Conservation (phyloP, 2,113 vertebrate genomes). For the Xiphias gladius region DNA sequence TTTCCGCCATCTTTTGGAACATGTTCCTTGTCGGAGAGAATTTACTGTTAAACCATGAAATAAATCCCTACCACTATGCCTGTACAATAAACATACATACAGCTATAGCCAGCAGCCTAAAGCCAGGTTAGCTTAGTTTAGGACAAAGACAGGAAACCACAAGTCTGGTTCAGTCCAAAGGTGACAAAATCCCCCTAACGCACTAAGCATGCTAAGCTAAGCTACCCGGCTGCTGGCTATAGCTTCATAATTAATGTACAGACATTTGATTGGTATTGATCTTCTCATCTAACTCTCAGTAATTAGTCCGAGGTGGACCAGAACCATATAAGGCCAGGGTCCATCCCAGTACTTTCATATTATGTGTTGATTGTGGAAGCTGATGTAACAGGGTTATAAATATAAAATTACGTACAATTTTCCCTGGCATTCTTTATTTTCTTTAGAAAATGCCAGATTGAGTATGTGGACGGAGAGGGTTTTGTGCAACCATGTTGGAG, state of each 20-base stretch:
- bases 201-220: neutral
- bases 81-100: neutral
- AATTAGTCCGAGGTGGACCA: no score
- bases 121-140: neutral
- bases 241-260: no score
- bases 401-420: neutral
- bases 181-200: neutral
- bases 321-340: no score
- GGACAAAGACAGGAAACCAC: neutral
- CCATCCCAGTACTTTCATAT: no score
- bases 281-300: no score
- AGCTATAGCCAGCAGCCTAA: neutral
- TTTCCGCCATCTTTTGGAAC: no score
- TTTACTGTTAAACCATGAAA: no score
- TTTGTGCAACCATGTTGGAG: neutral
- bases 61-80: neutral
- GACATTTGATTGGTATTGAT: neutral
- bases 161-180: neutral
- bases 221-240: no score
- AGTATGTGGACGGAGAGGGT: no score
- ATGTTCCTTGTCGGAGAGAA: no score
- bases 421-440: neutral
- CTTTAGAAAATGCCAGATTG: neutral
- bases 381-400: neutral
- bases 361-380: neutral